Conservation (phyloP, 2,888 invertebrate species). For the Cheiracanthium punctorium region DNA sequence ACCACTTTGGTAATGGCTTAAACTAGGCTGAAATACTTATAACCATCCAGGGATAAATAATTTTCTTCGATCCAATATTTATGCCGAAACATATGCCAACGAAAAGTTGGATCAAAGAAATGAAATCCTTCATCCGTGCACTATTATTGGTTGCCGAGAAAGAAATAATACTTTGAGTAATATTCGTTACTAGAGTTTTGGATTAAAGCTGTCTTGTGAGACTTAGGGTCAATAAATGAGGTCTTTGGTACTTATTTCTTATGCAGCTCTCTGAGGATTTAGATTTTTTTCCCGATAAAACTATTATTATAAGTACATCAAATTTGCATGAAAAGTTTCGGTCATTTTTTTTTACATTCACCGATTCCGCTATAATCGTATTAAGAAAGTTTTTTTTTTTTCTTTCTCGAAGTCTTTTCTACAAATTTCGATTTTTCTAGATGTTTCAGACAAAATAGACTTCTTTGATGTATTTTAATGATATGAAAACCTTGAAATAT, state of each 20-base stretch:
- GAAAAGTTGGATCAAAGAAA: not conserved
- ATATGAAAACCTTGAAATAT: no score
- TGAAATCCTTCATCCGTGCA: not conserved
- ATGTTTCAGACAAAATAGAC: no score
- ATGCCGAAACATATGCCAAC: not conserved
- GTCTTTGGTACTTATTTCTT: not conserved
- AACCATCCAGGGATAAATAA: no score
- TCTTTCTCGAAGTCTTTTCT: not conserved
- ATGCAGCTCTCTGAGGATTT: not conserved
- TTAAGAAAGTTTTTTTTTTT: not conserved
- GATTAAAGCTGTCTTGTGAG: not conserved
- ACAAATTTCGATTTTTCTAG: no score
- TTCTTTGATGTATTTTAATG: no score
- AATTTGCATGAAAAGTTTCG: not conserved
- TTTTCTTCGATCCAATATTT: not conserved
- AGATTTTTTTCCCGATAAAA: not conserved
- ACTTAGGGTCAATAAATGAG: conserved; percentile 3
- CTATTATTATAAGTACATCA: not conserved
- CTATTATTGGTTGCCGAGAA: not conserved
- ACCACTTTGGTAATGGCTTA: no score
- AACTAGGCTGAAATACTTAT: no score
- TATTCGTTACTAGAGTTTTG: not conserved
- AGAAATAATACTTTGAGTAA: not conserved
- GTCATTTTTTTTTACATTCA: not conserved
- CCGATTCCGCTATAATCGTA: not conserved